Evolutionary conservation across 2,797 vertebrate genomes (phyloP).

Genomic region (Podargus strigoides): DNA sequence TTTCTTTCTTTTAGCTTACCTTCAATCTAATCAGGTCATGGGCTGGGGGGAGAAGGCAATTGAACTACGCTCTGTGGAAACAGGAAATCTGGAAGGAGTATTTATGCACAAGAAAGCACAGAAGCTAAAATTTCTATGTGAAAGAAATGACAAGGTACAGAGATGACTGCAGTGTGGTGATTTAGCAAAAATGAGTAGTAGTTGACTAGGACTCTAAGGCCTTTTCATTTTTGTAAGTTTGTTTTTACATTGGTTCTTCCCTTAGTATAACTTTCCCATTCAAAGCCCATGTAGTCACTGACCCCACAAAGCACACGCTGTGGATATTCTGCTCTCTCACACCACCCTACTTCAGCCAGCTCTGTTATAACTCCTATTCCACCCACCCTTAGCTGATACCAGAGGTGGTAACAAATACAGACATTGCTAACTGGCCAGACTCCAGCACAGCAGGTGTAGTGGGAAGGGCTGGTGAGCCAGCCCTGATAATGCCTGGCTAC

Average conservation of each 20-base stretch:
- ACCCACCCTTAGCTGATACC: neutral
- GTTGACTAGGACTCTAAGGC: neutral
- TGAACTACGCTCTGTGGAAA: conserved; percentile 86
- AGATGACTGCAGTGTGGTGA: neutral
- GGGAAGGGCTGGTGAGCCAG: neutral
- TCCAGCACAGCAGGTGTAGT: neutral
- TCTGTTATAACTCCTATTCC: neutral
- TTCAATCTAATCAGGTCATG: conserved; percentile 93
- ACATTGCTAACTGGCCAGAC: neutral
- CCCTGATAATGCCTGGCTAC: neutral
- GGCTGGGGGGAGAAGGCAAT: conserved; percentile 94
- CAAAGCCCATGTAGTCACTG: neutral
- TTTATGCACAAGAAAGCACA: conserved; percentile 95
- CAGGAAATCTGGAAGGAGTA: conserved; percentile 86
- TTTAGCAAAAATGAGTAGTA: neutral
- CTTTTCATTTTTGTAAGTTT: neutral
- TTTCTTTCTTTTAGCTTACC: conserved; percentile 79
- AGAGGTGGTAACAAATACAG: neutral
- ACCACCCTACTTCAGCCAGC: neutral
- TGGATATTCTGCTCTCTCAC: neutral
- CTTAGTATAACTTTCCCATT: neutral
- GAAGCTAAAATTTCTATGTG: conserved; percentile 93
- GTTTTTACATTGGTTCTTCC: neutral
- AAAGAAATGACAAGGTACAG: conserved; percentile 92
- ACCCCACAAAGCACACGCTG: neutral